phyloP scores from a whole-genome alignment of 1,140 invertebrate species.

The Papilio machaon region DNA sequence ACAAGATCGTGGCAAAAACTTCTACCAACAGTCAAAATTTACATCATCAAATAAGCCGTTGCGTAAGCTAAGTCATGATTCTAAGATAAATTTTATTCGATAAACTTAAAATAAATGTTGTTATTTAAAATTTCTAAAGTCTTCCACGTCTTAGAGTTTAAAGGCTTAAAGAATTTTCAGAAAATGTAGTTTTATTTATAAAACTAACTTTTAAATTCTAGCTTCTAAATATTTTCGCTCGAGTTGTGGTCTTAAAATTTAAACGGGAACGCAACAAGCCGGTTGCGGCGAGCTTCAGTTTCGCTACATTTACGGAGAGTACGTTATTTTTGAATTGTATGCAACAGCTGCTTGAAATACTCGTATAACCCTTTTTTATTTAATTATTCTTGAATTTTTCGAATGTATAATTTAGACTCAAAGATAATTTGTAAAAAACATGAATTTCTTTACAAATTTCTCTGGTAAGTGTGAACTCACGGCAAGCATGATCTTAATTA shows the following conservation, averaged over 20 bases:
- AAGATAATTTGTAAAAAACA: too few species aligned
- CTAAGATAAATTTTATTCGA: too few species aligned
- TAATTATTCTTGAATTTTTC: not conserved
- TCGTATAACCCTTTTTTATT: not conserved
- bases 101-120: not conserved
- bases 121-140: not conserved
- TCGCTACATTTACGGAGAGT: not conserved
- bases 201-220: not conserved
- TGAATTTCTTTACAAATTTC: too few species aligned
- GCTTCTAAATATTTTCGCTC: not conserved
- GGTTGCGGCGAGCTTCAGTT: not conserved
- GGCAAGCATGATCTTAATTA: too few species aligned
- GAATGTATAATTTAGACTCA: too few species aligned
- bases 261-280: slow-evolving; percentile 8
- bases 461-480: too few species aligned
- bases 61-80: too few species aligned
- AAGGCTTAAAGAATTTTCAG: not conserved
- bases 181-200: not conserved
- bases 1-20: too few species aligned
- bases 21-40: too few species aligned
- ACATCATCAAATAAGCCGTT: too few species aligned
- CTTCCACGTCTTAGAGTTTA: not conserved
- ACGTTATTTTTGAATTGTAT: not conserved
- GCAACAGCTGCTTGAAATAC: not conserved
- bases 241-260: slow-evolving; percentile 6